Evolutionary conservation across 2,113 vertebrate genomes (phyloP).

Genomic region (Microcebus jonahi): DNA sequence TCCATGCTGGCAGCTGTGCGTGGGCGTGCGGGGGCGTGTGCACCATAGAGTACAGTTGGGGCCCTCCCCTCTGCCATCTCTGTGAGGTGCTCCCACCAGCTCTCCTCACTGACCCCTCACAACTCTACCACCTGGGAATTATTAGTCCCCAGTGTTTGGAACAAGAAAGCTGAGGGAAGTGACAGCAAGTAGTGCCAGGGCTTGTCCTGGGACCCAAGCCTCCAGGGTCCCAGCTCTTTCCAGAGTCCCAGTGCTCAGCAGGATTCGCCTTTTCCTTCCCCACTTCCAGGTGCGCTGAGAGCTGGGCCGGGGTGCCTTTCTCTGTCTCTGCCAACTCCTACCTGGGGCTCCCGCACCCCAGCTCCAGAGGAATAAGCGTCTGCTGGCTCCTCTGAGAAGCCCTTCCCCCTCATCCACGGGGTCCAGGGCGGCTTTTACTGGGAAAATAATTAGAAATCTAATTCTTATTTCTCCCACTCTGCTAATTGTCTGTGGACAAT

Average conservation of each 20-base stretch:
- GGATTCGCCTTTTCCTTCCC: not conserved
- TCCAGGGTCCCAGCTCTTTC: not conserved
- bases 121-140: not conserved
- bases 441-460: conserved; percentile 87
- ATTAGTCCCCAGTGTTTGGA: not conserved
- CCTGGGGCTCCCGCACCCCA: not conserved
- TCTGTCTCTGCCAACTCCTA: not conserved
- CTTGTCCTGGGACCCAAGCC: not conserved
- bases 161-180: not conserved
- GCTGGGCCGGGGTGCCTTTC: not conserved
- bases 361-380: not conserved
- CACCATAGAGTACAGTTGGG: not conserved
- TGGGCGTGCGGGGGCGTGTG: no score
- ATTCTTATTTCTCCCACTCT: conserved; percentile 86
- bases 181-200: not conserved
- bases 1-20: no score
- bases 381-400: conserved; percentile 52
- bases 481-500: conserved; percentile 87
- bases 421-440: conserved; percentile 76
- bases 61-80: not conserved
- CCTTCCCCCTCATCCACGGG: conserved; percentile 72
- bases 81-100: no score
- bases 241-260: not conserved
- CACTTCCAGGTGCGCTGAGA: not conserved
- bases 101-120: not conserved